These are phyloP conservation scores for Ectropis grisescens DNA, from an alignment of 1,140 invertebrate species.

Conservation along the genomic window DNA sequence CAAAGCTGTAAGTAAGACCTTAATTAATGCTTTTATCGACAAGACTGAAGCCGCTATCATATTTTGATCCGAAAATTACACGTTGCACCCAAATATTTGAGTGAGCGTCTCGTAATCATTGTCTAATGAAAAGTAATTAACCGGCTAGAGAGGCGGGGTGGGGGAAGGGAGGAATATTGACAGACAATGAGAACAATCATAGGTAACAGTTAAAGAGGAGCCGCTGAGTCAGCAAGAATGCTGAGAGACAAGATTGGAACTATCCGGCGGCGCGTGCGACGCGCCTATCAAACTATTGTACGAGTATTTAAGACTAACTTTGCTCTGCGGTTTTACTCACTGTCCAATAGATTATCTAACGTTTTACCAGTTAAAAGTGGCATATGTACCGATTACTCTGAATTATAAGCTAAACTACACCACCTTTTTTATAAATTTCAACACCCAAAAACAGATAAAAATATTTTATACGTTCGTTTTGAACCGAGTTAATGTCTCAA, in stretches of 20 bases:
- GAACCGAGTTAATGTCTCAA: no score
- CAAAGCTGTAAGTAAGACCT: no score
- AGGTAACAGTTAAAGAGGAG: slow-evolving; percentile 55
- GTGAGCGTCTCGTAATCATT: not conserved
- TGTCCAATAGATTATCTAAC: no score
- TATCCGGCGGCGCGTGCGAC: slow-evolving; percentile 15
- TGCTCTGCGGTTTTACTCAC: no score
- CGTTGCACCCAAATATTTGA: slow-evolving; percentile 2
- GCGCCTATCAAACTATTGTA: slow-evolving; percentile 3
- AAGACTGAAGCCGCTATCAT: slow-evolving; percentile 2
- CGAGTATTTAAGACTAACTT: not conserved
- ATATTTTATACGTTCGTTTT: no score
- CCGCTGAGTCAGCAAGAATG: slow-evolving; percentile 57
- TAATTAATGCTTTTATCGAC: slow-evolving; percentile 1
- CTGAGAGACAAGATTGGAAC: slow-evolving; percentile 39
- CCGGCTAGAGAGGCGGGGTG: slow-evolving; percentile 14
- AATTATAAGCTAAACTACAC: no score
- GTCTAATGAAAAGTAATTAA: slow-evolving; percentile 68
- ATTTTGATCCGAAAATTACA: not conserved
- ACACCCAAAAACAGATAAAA: no score
- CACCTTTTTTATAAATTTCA: no score
- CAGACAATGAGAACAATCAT: slow-evolving; percentile 65
- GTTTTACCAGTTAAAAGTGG: no score
- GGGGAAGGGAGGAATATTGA: slow-evolving; percentile 26
- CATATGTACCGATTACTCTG: not conserved